Evolutionary conservation across 2,888 invertebrate species (phyloP), one percentile per base, ranked within the genome.

Genomic region (Willowsia nigromaculata): DNA sequence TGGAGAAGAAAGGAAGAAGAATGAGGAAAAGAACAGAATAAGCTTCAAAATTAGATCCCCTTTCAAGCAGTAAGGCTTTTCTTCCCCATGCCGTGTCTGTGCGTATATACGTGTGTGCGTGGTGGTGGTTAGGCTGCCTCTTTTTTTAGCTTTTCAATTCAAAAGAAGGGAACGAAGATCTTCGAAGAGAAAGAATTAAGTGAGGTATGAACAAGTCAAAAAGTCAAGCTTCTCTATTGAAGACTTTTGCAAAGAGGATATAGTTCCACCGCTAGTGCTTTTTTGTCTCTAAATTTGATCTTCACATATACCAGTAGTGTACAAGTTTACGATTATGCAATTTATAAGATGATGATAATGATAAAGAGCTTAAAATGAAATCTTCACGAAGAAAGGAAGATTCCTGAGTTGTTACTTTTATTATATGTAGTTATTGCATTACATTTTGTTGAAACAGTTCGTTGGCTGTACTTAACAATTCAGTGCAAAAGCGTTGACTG

Each of bases 181-280:
- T n/a, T n/a, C n/a, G n/a, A n/a, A n/a, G n/a, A 15, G 50, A 47
- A 76, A 50, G 76, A 76, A 76, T 76, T 50, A 76, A 76, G 76
- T 76, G 76, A 76, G 50, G 47, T 18, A 76, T 76, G 76, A 76
- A 50, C 47, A 83, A 53, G 84, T 84, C 84, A 71, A 71, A 59
- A 84, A 84, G 84, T 84, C 84, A 84, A 84, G 56, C 84, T 53
- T 84, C 56, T 76, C 76, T 76, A 76, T 47, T 76, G 50, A 47
- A 76, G 47, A 76, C 76, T 76, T 76, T 76, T 76, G 27, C 76
- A 25, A 9, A 50, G 50, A 76, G 30, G 27, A 7, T 27, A 50
- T 50, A 30, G 27, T 47, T n/a, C n/a, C n/a, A n/a, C n/a, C n/a
- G 76, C 7, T 27, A 18, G 30, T 27, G 43, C 11, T 22, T 5